Conservation (phyloP, 2,113 vertebrate genomes). For the Elgaria multicarinata region DNA sequence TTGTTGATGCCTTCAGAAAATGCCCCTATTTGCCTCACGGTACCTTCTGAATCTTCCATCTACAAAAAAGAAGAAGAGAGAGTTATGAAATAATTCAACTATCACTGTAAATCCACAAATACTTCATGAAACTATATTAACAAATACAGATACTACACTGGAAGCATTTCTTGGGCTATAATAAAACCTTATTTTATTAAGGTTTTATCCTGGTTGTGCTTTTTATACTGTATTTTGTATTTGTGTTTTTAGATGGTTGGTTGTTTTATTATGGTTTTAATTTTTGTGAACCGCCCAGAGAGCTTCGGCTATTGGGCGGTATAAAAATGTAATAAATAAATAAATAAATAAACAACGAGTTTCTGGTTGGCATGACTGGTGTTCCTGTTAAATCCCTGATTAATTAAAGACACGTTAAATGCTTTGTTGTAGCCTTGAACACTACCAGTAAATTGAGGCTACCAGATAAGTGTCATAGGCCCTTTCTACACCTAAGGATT, state of each 20-base stretch:
- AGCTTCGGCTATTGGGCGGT: too few relatives aligned
- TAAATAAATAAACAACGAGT: too few relatives aligned
- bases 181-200: too few relatives aligned
- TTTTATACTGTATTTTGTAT: too few relatives aligned
- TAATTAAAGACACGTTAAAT: fast-evolving
- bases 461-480: background rate
- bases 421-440: background rate
- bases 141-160: background rate
- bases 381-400: too few relatives aligned
- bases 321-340: too few relatives aligned
- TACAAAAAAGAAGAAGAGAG: constrained; percentile 57
- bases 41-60: constrained; percentile 99
- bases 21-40: constrained; percentile 94
- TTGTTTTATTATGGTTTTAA: too few relatives aligned
- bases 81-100: background rate
- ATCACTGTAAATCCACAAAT: background rate
- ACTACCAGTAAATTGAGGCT: background rate
- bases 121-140: background rate
- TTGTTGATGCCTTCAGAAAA: constrained; percentile 99
- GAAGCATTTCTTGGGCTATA: background rate
- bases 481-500: too few relatives aligned
- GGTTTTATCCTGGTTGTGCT: too few relatives aligned
- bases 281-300: too few relatives aligned
- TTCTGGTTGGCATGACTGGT: too few relatives aligned
- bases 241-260: too few relatives aligned